Percentiles rank a stretch among this genome's conserved stretches.
Evolutionary conservation across 2,113 vertebrate genomes (phyloP).

Genomic region (Vombatus ursinus): DNA sequence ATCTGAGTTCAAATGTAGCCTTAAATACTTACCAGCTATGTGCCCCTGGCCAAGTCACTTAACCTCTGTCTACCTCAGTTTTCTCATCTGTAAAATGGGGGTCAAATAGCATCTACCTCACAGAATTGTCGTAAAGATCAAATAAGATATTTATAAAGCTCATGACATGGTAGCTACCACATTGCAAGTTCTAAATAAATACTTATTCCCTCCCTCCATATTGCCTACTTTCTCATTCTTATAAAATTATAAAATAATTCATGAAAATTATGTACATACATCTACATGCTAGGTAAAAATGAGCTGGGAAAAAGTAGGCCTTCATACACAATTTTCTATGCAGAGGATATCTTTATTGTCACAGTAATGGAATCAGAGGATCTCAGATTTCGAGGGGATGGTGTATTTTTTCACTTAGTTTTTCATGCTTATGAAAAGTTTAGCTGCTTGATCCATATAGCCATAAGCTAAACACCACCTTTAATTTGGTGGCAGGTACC

Average conservation of each 20-base stretch:
- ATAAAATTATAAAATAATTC: not conserved
- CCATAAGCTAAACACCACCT: not conserved
- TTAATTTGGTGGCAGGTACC: not conserved
- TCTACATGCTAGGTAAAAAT: not conserved
- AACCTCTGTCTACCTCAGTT: not conserved
- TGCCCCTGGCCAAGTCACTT: not conserved
- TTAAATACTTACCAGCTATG: not conserved
- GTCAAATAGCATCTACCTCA: not conserved
- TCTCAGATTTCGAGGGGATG: not conserved
- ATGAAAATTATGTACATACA: not conserved
- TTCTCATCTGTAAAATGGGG: not conserved
- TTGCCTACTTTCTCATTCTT: not conserved
- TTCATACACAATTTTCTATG: not conserved
- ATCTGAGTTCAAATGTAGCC: not conserved
- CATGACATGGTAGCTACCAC: not conserved
- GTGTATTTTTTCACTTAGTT: not conserved
- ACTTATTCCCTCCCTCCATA: not conserved
- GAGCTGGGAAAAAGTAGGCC: not conserved
- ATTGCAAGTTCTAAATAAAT: not conserved
- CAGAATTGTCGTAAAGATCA: not conserved
- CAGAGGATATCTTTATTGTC: not conserved
- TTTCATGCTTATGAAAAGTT: not conserved
- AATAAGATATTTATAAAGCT: not conserved
- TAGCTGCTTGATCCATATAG: not conserved
- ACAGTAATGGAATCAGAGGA: not conserved